Evolutionary conservation across 1,140 invertebrate species (phyloP), one percentile per base, ranked within the genome.

Genomic region (Belonocnema kinseyi): DNA sequence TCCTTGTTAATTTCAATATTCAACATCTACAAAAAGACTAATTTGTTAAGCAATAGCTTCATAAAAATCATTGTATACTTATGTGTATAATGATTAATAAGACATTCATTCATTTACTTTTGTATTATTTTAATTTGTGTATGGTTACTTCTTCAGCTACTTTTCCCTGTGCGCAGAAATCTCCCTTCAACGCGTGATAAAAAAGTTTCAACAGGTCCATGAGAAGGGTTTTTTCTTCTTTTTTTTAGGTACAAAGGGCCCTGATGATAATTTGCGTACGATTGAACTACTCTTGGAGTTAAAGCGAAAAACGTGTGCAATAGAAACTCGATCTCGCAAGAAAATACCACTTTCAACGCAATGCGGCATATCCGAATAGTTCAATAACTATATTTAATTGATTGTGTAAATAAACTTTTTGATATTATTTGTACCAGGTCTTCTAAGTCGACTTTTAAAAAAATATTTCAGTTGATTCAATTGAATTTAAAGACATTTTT

Each of bases 281-380:
- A 82, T 77, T 79, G 54, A 83, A 76, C 78, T 72, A 75, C 78
- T 73, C 54, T 72, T 76, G 21, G 81, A 66, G 74, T 78, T 74
- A n/a, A 82, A 80, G 75, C 79, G 76, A 72, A 78, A 87, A 87
- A 85, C 81, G 82, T 85, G 80, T 83, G 85, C 85, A 83, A 85
- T 85, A 83, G 82, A 86, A 88, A 89, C 83, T 87, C 85, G 83
- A 87, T 88, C 86, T 85, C 83, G 83, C 82, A 83, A 83, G 85
- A 87, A 87, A 81, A 82, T 81, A 77, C 80, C 78, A 66, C 61
- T 66, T 40, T 40, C 14, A n/a, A 66, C 79, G 80, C 81, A 80
- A 81, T 80, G 80, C 78, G 81, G 80, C 83, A 82, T 86, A 3
- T 46, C 40, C 40, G 2, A 46, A 10, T 46, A 46, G 10, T 0